Conservation (phyloP, 1,140 invertebrate genomes). For the Acromyrmex heyeri region DNA sequence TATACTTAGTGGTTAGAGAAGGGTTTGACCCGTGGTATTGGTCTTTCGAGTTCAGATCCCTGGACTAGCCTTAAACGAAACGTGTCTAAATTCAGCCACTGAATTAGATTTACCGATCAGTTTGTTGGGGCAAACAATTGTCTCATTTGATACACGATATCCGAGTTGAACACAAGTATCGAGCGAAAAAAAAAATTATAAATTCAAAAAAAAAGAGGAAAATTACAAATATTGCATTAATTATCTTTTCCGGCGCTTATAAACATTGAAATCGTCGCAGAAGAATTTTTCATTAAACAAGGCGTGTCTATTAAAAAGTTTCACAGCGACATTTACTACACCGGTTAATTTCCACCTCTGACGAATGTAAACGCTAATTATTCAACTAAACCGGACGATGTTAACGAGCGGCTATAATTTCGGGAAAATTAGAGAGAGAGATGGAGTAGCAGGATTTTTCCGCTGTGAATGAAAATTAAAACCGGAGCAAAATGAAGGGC, state of each 20-base stretch:
- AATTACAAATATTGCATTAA: constrained; percentile 3
- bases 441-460: constrained; percentile 30
- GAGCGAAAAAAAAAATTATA: not conserved
- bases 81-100: constrained; percentile 25
- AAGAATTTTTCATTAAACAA: not conserved
- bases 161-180: not conserved
- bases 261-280: not conserved
- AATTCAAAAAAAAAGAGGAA: not conserved
- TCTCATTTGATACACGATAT: not conserved
- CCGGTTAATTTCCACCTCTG: constrained; percentile 25
- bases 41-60: constrained; percentile 10
- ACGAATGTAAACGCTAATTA: constrained; percentile 56
- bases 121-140: not conserved
- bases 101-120: constrained; percentile 16
- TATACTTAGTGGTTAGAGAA: constrained; percentile 55
- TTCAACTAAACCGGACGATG: constrained; percentile 52
- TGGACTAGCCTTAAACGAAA: constrained; percentile 31
- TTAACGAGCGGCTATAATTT: constrained; percentile 58
- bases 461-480: constrained; percentile 52
- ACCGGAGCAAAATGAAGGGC: constrained; percentile 18
- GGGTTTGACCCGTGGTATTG: constrained; percentile 42
- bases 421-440: constrained; percentile 38
- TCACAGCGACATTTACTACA: constrained; percentile 13
- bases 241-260: not conserved
- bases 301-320: constrained; percentile 29